A percentile compares a stretch with the other conserved stretches of the same genome.
These are phyloP conservation scores for Hydractinia symbiolongicarpus DNA, from an alignment of 30 jellyfish, hydroid and myxozoan species.

Conservation along the genomic window DNA sequence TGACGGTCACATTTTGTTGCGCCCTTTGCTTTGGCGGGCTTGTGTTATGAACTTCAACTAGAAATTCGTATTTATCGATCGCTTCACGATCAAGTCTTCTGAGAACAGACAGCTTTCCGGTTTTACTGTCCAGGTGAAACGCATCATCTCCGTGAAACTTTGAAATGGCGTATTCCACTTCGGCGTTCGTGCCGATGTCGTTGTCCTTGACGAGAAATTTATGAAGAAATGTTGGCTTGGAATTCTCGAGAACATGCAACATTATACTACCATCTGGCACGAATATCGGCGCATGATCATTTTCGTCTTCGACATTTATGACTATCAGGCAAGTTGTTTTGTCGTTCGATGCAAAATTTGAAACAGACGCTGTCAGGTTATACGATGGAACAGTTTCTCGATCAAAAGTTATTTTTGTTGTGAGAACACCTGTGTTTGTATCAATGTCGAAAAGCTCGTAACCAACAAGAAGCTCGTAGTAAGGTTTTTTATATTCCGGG, in stretches of 20 bases:
- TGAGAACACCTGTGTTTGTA: slow-evolving; percentile 60
- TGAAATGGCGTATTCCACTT: neutral
- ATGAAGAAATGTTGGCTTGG: slow-evolving; percentile 34
- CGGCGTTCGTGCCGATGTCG: slow-evolving; percentile 65
- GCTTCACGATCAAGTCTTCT: slow-evolving; percentile 67
- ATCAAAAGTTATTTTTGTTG: slow-evolving; percentile 54
- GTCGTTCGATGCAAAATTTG: slow-evolving; percentile 58
- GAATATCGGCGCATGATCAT: slow-evolving; percentile 87
- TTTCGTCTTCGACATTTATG: slow-evolving; percentile 66
- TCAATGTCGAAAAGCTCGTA: slow-evolving; percentile 58
- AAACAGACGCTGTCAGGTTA: slow-evolving; percentile 57
- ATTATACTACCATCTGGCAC: slow-evolving; percentile 46
- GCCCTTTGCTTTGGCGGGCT: slow-evolving; percentile 66
- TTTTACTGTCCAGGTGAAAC: slow-evolving; percentile 28
- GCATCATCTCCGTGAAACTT: neutral
- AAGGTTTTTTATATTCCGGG: slow-evolving; percentile 48
- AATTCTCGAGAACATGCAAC: slow-evolving; percentile 64
- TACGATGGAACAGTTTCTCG: slow-evolving; percentile 63
- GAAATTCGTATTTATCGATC: slow-evolving; percentile 37
- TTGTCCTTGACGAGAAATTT: slow-evolving; percentile 78
- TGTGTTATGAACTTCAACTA: slow-evolving; percentile 55
- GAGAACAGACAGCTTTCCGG: slow-evolving; percentile 57
- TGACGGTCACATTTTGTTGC: slow-evolving; percentile 57
- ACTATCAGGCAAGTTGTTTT: slow-evolving; percentile 64
- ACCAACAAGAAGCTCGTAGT: slow-evolving; percentile 21